Base-by-base conservation (phyloP, 2,888 invertebrate genomes). In the Tortricodes alternella region DNA sequence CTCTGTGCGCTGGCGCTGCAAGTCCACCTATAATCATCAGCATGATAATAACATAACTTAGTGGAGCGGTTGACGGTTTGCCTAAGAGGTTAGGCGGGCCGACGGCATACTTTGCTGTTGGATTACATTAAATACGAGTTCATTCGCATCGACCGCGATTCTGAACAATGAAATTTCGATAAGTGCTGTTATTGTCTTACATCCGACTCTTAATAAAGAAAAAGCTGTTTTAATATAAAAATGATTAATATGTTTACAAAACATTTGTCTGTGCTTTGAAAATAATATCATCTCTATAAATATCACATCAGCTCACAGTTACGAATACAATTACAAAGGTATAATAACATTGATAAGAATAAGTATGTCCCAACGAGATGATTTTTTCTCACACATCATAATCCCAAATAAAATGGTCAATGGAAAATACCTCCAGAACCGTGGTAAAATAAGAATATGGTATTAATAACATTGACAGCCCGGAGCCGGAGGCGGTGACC, bases 41-140 rank as follows among this genome's bases (percentile, higher is more conserved):
- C 50, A 59, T 60, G 58, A 53, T 49, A 59, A 57, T 62, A 62
- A 60, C 55, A 62, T 68, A 73, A 65, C 74, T 78, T 65, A 76
- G 68, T 75, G 78, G 71, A 68, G 64, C 67, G 65, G 68, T 70
- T 68, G 61, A 63, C 61, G 67, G 57, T 74, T 84, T 82, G 80
- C 85, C 68, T 71, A 71, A 81, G 80, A 85, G 89, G 88, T 87
- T 81, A 85, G 78, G 62, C 75, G 68, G 87, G 86, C 79, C 87
- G 77, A 83, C 74, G 88, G 81, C 89, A 89, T 74, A 87, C 69
- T 85, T 87, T 60, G 74, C 76, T 77, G 73, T 82, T 83, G 76
- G 80, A 78, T 87, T 87, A 84, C 85, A 88, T 84, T 85, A 81
- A 80, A 83, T 76, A 71, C 46, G 82, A 86, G 89, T 89, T 89